phyloP scores from a whole-genome alignment of 2,888 invertebrate genomes.

The Leptarthrus brevirostris region DNA sequence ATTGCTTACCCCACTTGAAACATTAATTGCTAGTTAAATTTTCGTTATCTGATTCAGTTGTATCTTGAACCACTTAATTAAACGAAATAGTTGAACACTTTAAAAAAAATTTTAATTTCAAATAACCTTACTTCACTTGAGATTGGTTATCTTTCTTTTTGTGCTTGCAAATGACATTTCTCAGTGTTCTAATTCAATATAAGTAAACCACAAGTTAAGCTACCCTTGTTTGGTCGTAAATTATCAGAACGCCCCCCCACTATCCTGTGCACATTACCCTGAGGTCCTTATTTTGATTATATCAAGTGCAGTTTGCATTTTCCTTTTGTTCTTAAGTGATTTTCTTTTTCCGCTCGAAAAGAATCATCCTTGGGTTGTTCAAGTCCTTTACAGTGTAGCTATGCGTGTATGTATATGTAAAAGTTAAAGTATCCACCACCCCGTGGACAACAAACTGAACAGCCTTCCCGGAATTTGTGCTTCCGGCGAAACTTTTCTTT shows the following conservation, averaged over 20 bases:
- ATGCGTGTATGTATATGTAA: background rate
- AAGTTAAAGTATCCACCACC: background rate
- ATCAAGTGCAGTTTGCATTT: slow-evolving; percentile 47
- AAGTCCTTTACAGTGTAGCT: background rate
- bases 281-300: slow-evolving; percentile 41
- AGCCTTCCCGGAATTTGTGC: slow-evolving; percentile 15
- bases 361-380: background rate
- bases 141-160: no score
- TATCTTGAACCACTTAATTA: no score
- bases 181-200: slow-evolving; percentile 29
- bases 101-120: no score
- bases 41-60: no score
- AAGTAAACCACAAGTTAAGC: slow-evolving; percentile 39
- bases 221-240: slow-evolving; percentile 43
- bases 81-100: no score
- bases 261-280: slow-evolving; percentile 35
- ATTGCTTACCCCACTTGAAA: no score
- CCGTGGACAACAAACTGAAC: slow-evolving; percentile 1
- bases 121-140: no score
- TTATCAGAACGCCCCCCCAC: slow-evolving; percentile 22
- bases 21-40: no score
- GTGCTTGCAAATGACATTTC: no score
- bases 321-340: slow-evolving; percentile 22
- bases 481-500: slow-evolving; percentile 44
- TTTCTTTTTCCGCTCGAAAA: background rate